These are phyloP conservation scores for Anguilla obscura DNA, from an alignment of 2,797 vertebrate species.

Conservation along the genomic window DNA sequence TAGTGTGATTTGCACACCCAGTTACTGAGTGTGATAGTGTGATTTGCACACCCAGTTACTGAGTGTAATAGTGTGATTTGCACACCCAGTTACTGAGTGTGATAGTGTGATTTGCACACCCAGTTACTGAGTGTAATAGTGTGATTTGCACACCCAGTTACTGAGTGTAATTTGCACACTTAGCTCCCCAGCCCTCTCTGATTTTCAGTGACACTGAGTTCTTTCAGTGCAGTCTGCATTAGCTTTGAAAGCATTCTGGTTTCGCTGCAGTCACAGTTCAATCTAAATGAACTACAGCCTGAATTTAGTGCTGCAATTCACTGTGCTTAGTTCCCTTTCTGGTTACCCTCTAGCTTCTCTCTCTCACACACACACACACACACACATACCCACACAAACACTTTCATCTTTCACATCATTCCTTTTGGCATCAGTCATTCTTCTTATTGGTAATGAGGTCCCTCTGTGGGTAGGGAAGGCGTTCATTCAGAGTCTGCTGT, in stretches of 20 bases:
- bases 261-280: neutral
- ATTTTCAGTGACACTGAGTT: neutral
- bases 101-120: too few relatives aligned
- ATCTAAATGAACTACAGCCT: neutral
- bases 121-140: too few relatives aligned
- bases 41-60: too few relatives aligned
- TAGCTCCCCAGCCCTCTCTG: neutral
- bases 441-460: neutral
- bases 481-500: neutral
- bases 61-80: too few relatives aligned
- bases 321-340: neutral
- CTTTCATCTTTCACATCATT: neutral
- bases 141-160: too few relatives aligned
- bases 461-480: neutral
- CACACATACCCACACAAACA: neutral
- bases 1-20: too few relatives aligned
- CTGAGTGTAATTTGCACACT: too few relatives aligned
- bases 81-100: too few relatives aligned
- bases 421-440: neutral
- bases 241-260: neutral
- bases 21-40: too few relatives aligned
- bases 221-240: neutral
- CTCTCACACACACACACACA: neutral
- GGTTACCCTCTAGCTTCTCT: neutral
- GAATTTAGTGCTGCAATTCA: neutral